Base-by-base conservation (phyloP, 2,113 vertebrate genomes). In the Castor canadensis region DNA sequence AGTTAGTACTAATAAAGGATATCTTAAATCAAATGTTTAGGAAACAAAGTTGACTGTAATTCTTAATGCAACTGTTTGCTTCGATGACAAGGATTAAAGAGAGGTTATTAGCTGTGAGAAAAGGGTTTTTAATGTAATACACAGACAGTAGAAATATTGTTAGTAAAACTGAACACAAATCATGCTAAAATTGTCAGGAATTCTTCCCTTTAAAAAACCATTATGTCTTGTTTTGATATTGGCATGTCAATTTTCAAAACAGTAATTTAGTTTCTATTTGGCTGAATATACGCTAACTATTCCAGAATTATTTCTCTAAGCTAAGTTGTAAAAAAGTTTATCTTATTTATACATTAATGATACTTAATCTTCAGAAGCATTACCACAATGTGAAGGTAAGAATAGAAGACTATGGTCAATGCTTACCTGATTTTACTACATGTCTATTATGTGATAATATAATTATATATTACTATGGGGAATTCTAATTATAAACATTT, bases 41-140 rank as follows among this genome's bases (percentile, higher is more conserved):
- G 49, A 49, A 52, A n/a, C 35, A 76, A 16, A 76, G 20, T 52
- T 76, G 17, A 76, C 9, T 22, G 22, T 52, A 24, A 52, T 76
- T 17, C 13, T 5, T 2, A 40, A 35, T 67, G 35, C 26, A 16
- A 26, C 16, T 12, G 13, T 35, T 52, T n/a, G 30, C 28, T 76
- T 30, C 11, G 12, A 67, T 66, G 19, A 40, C 10, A 64, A 52
- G 9, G 1, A 2, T 38, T 49, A 43, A 66, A 10, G 47, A 3
- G n/a, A n/a, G n/a, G 9, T 16, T 1, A 3, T 3, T 45, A 24
- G 3, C 10, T 15, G 9, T 45, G 17, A 69, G 13, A 1, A 54
- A 1, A 26, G 5, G 5, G 28, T 8, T 16, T 56, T 43, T 45
- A 11, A 26, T 16, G 11, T 12, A 19, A 28, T n/a, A 20, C n/a